phyloP scores from a whole-genome alignment of 2,888 invertebrate genomes.

The Zaprionus bogoriensis region DNA sequence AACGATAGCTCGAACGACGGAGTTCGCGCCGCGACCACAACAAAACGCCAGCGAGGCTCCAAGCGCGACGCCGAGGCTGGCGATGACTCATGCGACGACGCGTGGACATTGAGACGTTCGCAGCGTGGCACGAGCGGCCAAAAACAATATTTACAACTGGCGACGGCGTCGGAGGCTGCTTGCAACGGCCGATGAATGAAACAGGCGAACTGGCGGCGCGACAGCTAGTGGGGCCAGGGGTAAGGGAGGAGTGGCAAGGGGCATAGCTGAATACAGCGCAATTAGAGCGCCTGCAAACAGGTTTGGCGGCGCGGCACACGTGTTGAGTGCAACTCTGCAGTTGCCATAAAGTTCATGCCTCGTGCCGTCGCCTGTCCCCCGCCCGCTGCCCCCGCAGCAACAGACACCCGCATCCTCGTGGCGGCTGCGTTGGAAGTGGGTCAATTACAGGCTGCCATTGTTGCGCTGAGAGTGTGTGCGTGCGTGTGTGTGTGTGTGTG shows the following conservation, averaged over 20 bases:
- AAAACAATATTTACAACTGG: conserved; percentile 57
- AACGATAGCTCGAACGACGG: too few relatives aligned
- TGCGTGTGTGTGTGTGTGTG: conserved; percentile 21
- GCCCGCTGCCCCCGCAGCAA: conserved; percentile 14
- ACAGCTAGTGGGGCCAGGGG: not conserved
- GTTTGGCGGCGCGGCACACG: conserved; percentile 66
- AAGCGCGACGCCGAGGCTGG: not conserved
- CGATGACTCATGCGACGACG: conserved; percentile 54
- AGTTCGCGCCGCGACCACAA: not conserved
- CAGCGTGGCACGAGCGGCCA: conserved; percentile 64
- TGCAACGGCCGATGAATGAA: conserved; percentile 71
- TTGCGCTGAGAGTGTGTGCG: conserved; percentile 34
- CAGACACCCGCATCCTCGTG: conserved; percentile 32
- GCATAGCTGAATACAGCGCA: conserved; percentile 47
- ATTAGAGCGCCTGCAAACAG: conserved; percentile 71
- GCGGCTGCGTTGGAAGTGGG: conserved; percentile 54
- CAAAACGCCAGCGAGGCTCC: not conserved
- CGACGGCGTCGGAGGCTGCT: too few relatives aligned
- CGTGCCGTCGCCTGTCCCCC: conserved; percentile 13
- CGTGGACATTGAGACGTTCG: conserved; percentile 52
- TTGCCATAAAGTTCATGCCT: conserved; percentile 51
- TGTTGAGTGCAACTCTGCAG: conserved; percentile 61
- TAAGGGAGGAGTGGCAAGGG: not conserved
- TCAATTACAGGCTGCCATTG: conserved; percentile 73
- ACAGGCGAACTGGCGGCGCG: conserved; percentile 5